These are phyloP conservation scores for Diaperis boleti DNA, from an alignment of 2,888 invertebrate genomes.

Conservation along the genomic window DNA sequence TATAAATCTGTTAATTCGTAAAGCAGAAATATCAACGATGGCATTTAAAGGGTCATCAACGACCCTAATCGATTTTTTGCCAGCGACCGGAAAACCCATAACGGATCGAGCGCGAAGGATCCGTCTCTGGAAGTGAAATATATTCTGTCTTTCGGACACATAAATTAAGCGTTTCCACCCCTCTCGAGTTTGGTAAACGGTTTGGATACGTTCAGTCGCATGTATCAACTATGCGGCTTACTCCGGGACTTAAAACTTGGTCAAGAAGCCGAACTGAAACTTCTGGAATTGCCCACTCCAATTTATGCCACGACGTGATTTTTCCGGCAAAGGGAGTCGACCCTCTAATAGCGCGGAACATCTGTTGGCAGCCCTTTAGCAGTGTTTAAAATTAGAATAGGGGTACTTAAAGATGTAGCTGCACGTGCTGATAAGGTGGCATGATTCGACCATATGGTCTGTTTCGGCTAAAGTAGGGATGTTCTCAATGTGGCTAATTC, in stretches of 20 bases:
- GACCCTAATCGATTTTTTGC: no score
- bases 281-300: constrained; percentile 29
- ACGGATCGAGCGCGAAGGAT: constrained; percentile 25
- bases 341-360: constrained; percentile 39
- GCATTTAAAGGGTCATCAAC: no score
- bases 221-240: constrained; percentile 24
- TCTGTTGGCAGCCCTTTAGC: constrained; percentile 43
- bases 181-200: constrained; percentile 22
- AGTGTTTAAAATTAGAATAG: constrained; percentile 41
- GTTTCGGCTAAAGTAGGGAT: constrained; percentile 32
- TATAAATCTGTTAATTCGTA: no score
- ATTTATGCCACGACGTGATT: constrained; percentile 24
- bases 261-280: constrained; percentile 35
- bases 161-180: constrained; percentile 33
- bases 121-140: constrained; percentile 31
- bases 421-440: constrained; percentile 44
- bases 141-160: constrained; percentile 36
- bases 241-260: constrained; percentile 33
- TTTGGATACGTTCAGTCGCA: constrained; percentile 25
- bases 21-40: no score
- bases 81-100: constrained; percentile 16
- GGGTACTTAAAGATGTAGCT: constrained; percentile 39
- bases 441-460: constrained; percentile 38
- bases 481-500: constrained; percentile 25
- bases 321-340: constrained; percentile 23